Evolutionary conservation across 1,140 invertebrate genomes (phyloP).

Genomic region (Lithobius niger): DNA sequence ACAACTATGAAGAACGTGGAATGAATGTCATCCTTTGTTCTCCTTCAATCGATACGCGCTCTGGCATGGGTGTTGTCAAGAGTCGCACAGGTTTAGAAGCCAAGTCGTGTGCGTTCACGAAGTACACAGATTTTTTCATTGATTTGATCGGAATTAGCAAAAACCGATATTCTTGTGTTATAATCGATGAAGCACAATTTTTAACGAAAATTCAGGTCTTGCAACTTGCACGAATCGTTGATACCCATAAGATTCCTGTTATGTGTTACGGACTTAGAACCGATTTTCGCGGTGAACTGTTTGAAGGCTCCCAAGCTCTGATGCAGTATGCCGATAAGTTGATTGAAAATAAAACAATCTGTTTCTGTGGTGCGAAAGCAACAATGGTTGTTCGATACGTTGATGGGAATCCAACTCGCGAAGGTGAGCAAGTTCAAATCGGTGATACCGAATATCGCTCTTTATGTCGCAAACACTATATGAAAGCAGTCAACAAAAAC

Average conservation of each 20-base stretch:
- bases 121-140: not conserved
- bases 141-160: not conserved
- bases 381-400: not conserved
- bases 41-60: not conserved
- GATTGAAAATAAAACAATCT: not conserved
- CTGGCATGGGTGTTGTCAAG: not conserved
- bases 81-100: not conserved
- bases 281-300: slow-evolving; percentile 1
- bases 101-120: not conserved
- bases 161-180: not conserved
- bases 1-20: not conserved
- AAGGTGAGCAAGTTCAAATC: not conserved
- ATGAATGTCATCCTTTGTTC: too few relatives aligned
- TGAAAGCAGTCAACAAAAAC: too few relatives aligned
- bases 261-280: not conserved
- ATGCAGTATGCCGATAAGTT: not conserved
- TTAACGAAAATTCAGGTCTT: not conserved
- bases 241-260: not conserved
- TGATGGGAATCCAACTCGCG: not conserved
- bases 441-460: too few relatives aligned
- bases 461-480: too few relatives aligned
- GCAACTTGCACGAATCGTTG: not conserved
- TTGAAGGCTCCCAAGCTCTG: not conserved
- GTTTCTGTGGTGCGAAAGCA: not conserved
- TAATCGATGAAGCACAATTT: not conserved